These are phyloP conservation scores for Tribolium castaneum DNA, from an alignment of 1,140 invertebrate genomes.

Conservation along the genomic window DNA sequence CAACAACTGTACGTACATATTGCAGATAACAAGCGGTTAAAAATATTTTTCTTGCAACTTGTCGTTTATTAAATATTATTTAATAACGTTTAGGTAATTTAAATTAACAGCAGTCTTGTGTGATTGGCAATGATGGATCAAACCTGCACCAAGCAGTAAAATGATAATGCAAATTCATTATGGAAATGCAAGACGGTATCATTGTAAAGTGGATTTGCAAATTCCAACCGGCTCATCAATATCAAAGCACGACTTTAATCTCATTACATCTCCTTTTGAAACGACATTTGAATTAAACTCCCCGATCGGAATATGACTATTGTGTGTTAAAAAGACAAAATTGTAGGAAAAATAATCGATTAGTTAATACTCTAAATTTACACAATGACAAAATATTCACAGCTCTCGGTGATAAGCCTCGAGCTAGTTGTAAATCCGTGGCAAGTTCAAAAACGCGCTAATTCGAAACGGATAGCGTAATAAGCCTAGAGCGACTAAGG, in stretches of 20 bases:
- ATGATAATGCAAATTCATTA: neutral
- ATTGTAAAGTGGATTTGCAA: neutral
- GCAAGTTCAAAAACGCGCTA: conserved; percentile 46
- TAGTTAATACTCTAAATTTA: neutral
- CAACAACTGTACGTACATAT: no score
- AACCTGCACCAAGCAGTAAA: neutral
- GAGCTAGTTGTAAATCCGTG: conserved; percentile 1
- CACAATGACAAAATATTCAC: neutral
- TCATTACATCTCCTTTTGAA: conserved; percentile 4
- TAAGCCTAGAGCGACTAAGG: conserved; percentile 51
- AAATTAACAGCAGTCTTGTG: neutral
- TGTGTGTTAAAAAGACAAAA: conserved; percentile 30
- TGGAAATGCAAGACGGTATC: neutral
- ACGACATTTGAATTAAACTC: conserved; percentile 28
- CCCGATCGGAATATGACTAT: neutral
- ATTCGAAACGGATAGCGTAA: conserved; percentile 50
- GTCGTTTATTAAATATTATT: no score
- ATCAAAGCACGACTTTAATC: conserved; percentile 8
- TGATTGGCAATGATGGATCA: neutral
- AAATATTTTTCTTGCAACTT: no score
- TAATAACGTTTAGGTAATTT: no score
- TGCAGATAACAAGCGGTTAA: no score
- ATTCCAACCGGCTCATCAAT: neutral
- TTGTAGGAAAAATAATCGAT: conserved; percentile 5
- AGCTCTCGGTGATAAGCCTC: neutral